These are phyloP conservation scores for Myotis vivesi DNA, from an alignment of 2,797 vertebrate species.

Conservation along the genomic window DNA sequence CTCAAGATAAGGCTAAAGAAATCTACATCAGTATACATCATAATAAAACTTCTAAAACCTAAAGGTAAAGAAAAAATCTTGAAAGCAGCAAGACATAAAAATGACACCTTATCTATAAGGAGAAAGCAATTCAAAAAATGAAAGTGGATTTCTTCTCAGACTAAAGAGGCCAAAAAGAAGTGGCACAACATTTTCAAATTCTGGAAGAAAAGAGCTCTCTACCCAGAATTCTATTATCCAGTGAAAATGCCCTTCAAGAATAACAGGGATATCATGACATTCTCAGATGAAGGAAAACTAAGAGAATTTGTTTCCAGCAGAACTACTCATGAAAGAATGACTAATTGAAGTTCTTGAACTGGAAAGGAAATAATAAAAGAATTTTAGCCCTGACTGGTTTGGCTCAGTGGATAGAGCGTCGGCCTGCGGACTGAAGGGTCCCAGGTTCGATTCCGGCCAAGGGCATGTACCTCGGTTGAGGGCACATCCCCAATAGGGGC, in stretches of 20 bases:
- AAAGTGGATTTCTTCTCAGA: neutral
- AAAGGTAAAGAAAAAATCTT: neutral
- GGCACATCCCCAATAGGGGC: too few species aligned
- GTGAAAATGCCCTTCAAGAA: neutral
- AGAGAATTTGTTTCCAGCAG: neutral
- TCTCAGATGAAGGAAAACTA: neutral
- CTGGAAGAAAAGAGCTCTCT: neutral
- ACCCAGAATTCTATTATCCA: neutral
- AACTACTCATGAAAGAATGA: neutral
- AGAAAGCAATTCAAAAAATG: neutral
- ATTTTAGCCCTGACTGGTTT: too few species aligned
- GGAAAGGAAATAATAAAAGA: neutral
- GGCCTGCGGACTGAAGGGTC: too few species aligned
- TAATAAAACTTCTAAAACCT: neutral
- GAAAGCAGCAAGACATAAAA: neutral
- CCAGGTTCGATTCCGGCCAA: too few species aligned
- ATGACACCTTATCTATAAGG: neutral
- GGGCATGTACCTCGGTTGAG: too few species aligned
- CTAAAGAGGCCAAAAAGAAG: neutral
- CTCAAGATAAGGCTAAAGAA: neutral
- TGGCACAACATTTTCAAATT: neutral
- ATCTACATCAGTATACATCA: neutral
- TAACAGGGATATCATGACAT: neutral
- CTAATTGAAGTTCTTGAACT: neutral
- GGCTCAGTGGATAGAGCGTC: too few species aligned